Evolutionary conservation across 2,888 invertebrate genomes (phyloP), one percentile per base, ranked within the genome.

Genomic region (Cinara cedri): DNA sequence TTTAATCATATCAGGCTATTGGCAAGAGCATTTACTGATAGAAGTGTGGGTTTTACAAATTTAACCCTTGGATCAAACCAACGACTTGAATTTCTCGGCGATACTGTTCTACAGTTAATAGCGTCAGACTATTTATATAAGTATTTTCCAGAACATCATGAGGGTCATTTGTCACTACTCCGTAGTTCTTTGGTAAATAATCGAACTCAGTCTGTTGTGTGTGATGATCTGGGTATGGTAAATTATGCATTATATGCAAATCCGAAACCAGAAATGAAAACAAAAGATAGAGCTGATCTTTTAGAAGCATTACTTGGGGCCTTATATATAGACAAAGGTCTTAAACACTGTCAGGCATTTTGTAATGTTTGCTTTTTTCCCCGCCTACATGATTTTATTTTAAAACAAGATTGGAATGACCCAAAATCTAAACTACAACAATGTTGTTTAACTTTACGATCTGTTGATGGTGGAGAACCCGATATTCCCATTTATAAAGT

Each of bases 391-490:
- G n/a, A n/a, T n/a, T n/a, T n/a, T n/a, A n/a, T n/a, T n/a, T n/a
- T n/a, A n/a, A n/a, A n/a, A n/a, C n/a, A n/a, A n/a, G n/a, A n/a
- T n/a, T n/a, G n/a, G n/a, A n/a, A n/a, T n/a, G n/a, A n/a, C 87
- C 98, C 99, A 2, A 99, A 99, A 87, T 99, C 98, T 0, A 98
- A 98, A 86, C 88, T 99, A 81, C 99, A 99, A 86, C 99, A 99
- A 85, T 98, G 98, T 85, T 99, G 99, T 85, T 89, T 99, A 63
- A 98, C 98, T 0, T 87, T 99, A 66, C 89, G 98, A 68, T 95
- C 96, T 9, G 94, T 97, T 92, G 95, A 96, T 84, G 96, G 96
- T 0, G 95, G 95, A 1, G 97, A 97, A 85, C 98, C 99, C 0
- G 97, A 98, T 85, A 97, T 99, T 86, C 99, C 99, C 0, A 90